Evolutionary conservation across 2,113 vertebrate species (phyloP).

Genomic region (Megaceryle torquata): DNA sequence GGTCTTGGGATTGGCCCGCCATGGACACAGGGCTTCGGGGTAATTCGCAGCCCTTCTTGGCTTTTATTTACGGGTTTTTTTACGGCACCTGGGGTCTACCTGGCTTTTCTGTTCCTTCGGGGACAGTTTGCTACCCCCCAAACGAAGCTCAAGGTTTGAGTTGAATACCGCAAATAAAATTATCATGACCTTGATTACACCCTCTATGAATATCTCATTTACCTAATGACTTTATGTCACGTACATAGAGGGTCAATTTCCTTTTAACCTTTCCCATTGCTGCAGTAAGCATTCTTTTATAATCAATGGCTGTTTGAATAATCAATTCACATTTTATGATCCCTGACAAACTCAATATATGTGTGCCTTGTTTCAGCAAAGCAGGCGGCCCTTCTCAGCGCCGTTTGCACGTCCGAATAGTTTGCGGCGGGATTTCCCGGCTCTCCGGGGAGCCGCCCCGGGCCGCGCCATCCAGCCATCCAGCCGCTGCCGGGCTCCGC

Average conservation of each 20-base stretch:
- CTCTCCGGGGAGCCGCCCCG: not conserved
- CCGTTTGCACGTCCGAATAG: not conserved
- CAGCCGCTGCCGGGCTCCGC: not conserved
- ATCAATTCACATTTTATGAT: slow-evolving; percentile 82
- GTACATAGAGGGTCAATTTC: slow-evolving; percentile 80
- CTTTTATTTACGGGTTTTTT: not conserved
- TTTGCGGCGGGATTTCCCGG: not conserved
- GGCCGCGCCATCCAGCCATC: not conserved
- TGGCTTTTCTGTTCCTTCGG: not conserved
- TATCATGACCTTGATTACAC: slow-evolving; percentile 75
- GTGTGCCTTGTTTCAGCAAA: slow-evolving; percentile 32
- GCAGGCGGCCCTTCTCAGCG: not conserved
- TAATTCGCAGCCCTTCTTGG: not conserved
- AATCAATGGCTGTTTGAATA: slow-evolving; percentile 81
- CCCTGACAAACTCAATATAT: slow-evolving; percentile 75
- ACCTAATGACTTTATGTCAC: slow-evolving; percentile 85
- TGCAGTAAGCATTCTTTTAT: slow-evolving; percentile 81
- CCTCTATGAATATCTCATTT: slow-evolving; percentile 80
- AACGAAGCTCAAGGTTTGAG: slow-evolving; percentile 15
- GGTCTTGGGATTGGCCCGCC: not conserved
- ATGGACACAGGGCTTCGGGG: not conserved
- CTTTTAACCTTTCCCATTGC: slow-evolving; percentile 81
- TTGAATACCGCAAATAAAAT: slow-evolving; percentile 63
- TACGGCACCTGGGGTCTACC: not conserved
- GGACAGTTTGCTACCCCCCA: not conserved